Evolutionary conservation across 1,140 invertebrate genomes (phyloP), one percentile per base, ranked within the genome.

Genomic region (Lamellibrachia luymesi): DNA sequence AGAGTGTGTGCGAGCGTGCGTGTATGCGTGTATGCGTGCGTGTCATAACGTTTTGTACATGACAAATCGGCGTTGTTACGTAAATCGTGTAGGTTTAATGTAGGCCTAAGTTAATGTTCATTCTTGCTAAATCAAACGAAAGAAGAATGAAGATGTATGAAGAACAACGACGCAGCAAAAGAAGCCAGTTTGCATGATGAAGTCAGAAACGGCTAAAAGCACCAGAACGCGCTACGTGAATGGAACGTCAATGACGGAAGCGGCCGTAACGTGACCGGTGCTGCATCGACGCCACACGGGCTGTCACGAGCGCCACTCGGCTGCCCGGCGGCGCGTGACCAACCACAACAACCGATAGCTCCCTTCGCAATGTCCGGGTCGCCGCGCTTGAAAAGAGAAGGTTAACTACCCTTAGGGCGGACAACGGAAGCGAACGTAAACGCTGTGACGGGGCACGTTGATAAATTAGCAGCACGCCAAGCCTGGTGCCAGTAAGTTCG

Each of bases 381-480:
- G 25, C 64, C 17, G 64, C 64, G 64, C 64, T 22, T 22, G 64
- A 80, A 80, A 80, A 80, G 64, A 10, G 64, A 80, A 80, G 64
- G 64, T 80, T 80, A 80, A 80, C 64, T 80, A 80, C 25, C 64
- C 64, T 17, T 22, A 38, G 64, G 64, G 64, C 64, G 64, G 64
- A 80, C 64, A 80, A 80, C 64, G 64, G 64, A 80, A 80, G 64
- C 64, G 64, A 80, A 80, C 64, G 64, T 80, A 80, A 80, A 80
- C 64, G 64, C 64, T 22, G 64, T 80, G 64, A 22, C 64, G 17
- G 17, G 64, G 64, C 25, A 22, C 64, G 25, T 80, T 80, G 64
- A 80, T 80, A 80, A 80, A 80, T 80, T 80, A 80, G 64, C 64
- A 80, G 64, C 64, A 80, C 64, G 64, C 64, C 64, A 80, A 80